These are phyloP conservation scores for Spisula solida DNA, from an alignment of 2,888 invertebrate genomes.

Conservation along the genomic window DNA sequence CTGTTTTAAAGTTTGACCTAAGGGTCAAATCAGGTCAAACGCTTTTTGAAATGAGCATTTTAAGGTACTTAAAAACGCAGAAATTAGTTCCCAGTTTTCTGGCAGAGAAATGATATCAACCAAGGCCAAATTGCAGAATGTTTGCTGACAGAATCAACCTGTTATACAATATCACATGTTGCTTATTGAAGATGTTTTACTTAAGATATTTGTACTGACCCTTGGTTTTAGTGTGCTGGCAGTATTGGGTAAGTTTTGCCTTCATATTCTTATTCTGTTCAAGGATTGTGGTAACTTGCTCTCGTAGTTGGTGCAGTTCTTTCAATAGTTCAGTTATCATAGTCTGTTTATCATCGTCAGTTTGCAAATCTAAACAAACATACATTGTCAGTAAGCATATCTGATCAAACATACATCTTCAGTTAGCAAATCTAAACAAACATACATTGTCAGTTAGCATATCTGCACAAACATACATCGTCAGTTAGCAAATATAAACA, in stretches of 20 bases:
- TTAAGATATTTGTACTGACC: not conserved
- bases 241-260: not conserved
- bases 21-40: too few relatives aligned
- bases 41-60: too few relatives aligned
- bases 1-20: too few relatives aligned
- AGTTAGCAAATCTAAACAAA: not conserved
- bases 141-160: not conserved
- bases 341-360: not conserved
- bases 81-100: too few relatives aligned
- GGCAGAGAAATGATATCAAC: too few relatives aligned
- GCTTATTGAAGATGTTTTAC: not conserved
- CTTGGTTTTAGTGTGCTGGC: not conserved
- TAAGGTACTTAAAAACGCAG: too few relatives aligned
- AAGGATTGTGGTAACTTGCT: not conserved
- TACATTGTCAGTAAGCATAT: not conserved
- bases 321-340: conserved; percentile 6
- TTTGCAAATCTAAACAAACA: not conserved
- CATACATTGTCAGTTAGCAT: not conserved
- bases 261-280: not conserved
- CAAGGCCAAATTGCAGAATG: not conserved
- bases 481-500: not conserved
- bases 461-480: not conserved
- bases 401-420: not conserved
- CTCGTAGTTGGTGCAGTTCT: not conserved
- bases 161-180: not conserved